Conservation (phyloP, 1,140 invertebrate species). For the Drosophila varians region DNA sequence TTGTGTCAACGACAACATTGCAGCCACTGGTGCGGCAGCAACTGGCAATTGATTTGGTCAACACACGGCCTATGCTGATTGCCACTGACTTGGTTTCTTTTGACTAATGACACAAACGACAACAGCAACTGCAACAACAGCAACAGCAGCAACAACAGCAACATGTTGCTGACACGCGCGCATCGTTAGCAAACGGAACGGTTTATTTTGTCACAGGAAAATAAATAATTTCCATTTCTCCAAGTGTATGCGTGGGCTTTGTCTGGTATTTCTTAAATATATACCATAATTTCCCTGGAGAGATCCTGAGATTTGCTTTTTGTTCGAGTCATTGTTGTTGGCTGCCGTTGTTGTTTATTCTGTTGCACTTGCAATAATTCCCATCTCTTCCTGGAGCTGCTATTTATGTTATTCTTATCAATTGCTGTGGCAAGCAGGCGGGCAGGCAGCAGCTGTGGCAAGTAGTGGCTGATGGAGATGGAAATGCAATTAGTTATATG, state of each 20-base stretch:
- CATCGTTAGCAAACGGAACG: slow-evolving; percentile 67
- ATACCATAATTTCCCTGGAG: not conserved
- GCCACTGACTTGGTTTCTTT: slow-evolving; percentile 64
- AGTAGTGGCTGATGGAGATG: slow-evolving; percentile 13
- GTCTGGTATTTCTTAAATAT: slow-evolving; percentile 12
- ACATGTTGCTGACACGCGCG: slow-evolving; percentile 74
- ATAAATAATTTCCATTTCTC: slow-evolving; percentile 28
- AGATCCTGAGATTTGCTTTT: no score
- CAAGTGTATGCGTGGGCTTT: slow-evolving; percentile 37
- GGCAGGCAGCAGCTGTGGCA: slow-evolving; percentile 10
- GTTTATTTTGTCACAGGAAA: slow-evolving; percentile 16
- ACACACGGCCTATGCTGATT: slow-evolving; percentile 70
- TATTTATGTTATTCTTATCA: slow-evolving; percentile 46
- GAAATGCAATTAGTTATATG: slow-evolving; percentile 28
- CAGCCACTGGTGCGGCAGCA: slow-evolving; percentile 27
- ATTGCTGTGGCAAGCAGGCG: slow-evolving; percentile 24
- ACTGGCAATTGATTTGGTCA: slow-evolving; percentile 48
- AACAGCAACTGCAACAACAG: slow-evolving; percentile 25
- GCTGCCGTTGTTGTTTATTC: slow-evolving; percentile 12
- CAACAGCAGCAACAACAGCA: slow-evolving; percentile 24
- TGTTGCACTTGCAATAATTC: slow-evolving; percentile 48
- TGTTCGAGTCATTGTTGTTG: slow-evolving; percentile 1
- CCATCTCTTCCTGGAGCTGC: no score
- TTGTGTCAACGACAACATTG: slow-evolving; percentile 46
- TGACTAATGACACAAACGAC: slow-evolving; percentile 80